phyloP scores from a whole-genome alignment of 2,113 vertebrate genomes.

The Leuciscus idus region DNA sequence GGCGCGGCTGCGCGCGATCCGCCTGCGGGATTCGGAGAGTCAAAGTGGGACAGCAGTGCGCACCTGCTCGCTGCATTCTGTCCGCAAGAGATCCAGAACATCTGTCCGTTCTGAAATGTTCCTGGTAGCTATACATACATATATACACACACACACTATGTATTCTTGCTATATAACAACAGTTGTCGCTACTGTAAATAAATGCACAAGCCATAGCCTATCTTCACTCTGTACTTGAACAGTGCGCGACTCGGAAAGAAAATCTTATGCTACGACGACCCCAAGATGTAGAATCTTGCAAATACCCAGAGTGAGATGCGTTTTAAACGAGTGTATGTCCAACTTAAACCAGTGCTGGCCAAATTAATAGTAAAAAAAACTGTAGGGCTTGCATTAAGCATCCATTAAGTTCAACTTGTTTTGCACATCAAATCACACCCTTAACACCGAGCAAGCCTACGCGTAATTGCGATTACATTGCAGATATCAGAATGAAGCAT shows the following conservation, averaged over 20 bases:
- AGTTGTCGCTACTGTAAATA: slow-evolving; percentile 7
- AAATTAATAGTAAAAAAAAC: not conserved
- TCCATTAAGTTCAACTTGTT: slow-evolving; percentile 2
- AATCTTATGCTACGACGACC: slow-evolving; percentile 65
- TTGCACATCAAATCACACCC: not conserved
- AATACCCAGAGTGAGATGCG: slow-evolving; percentile 53
- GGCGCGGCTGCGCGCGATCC: slow-evolving; percentile 24
- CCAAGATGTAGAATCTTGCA: slow-evolving; percentile 66
- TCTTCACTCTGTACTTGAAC: not conserved
- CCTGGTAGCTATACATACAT: too few species aligned
- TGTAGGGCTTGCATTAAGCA: not conserved
- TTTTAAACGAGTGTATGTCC: not conserved
- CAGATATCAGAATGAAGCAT: not conserved
- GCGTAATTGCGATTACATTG: not conserved
- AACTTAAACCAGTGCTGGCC: not conserved
- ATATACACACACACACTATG: too few species aligned
- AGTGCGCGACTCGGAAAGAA: slow-evolving; percentile 19
- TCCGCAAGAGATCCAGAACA: not conserved
- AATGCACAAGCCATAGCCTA: not conserved
- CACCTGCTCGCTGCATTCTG: not conserved
- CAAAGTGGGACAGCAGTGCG: slow-evolving; percentile 29
- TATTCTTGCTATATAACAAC: not conserved
- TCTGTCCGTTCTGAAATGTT: not conserved
- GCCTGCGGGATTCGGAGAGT: not conserved
- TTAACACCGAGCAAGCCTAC: not conserved